These are phyloP conservation scores for Tiliqua scincoides DNA, from an alignment of 2,113 vertebrate genomes.

Conservation along the genomic window DNA sequence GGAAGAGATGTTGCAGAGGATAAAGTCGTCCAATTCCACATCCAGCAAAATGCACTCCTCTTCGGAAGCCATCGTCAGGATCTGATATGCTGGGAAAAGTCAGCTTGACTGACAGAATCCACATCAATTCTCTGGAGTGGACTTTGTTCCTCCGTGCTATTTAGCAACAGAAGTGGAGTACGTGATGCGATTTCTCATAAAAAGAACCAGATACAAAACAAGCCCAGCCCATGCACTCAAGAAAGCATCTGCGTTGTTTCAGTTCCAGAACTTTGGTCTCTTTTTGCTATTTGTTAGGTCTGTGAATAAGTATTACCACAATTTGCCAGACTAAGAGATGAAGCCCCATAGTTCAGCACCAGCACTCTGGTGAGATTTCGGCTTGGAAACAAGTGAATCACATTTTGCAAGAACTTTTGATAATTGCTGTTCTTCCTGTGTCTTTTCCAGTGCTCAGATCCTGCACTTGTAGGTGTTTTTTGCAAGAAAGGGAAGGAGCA, in stretches of 20 bases:
- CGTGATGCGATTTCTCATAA: constrained; percentile 27
- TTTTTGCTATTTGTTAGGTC: constrained; percentile 27
- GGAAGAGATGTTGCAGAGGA: constrained; percentile 68
- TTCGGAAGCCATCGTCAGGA: constrained; percentile 74
- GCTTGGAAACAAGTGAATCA: constrained; percentile 13
- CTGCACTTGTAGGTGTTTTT: constrained; percentile 50
- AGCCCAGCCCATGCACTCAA: constrained; percentile 17
- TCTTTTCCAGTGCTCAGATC: constrained; percentile 52
- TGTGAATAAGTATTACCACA: constrained; percentile 28
- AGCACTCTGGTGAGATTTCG: constrained; percentile 21
- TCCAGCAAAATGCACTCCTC: constrained; percentile 71
- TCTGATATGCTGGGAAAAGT: constrained; percentile 12
- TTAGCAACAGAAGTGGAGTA: constrained; percentile 19
- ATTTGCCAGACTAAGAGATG: constrained; percentile 15
- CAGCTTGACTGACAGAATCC: constrained; percentile 39
- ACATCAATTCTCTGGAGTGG: constrained; percentile 26
- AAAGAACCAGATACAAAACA: constrained; percentile 26
- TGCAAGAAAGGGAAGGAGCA: constrained; percentile 68
- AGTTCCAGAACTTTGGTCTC: constrained; percentile 40
- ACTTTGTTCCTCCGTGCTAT: constrained; percentile 34
- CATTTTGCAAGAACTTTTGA: constrained; percentile 65
- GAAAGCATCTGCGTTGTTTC: constrained; percentile 19
- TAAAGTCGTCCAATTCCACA: constrained; percentile 67
- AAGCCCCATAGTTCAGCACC: constrained; percentile 26
- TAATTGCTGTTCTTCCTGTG: constrained; percentile 42